Percentiles rank a stretch among this genome's conserved stretches.
Conservation (phyloP, 1,140 invertebrate genomes). For the Trichogramma pretiosum region DNA sequence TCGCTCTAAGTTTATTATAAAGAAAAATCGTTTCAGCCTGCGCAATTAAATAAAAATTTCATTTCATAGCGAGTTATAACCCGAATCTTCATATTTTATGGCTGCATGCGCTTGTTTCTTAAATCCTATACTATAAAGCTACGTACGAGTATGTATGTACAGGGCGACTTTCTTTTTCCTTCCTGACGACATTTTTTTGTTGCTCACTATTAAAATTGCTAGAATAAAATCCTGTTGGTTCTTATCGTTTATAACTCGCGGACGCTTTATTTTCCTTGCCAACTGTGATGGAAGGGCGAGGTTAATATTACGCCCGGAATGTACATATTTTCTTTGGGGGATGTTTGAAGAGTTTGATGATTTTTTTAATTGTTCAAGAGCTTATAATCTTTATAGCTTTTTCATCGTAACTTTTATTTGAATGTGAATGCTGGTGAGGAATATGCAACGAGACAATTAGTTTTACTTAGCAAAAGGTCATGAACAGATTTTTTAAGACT, state of each 20-base stretch:
- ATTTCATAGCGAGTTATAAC: conserved; percentile 45
- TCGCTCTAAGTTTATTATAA: background rate
- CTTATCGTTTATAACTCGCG: conserved; percentile 11
- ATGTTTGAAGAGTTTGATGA: too few relatives aligned
- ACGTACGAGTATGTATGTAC: background rate
- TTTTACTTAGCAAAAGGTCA: too few relatives aligned
- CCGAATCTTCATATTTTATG: conserved; percentile 46
- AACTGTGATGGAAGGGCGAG: too few relatives aligned
- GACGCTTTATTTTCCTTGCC: conserved; percentile 4
- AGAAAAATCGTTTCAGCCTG: conserved; percentile 21
- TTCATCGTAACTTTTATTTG: too few relatives aligned
- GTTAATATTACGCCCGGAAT: too few relatives aligned
- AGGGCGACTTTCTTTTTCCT: background rate
- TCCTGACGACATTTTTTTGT: conserved; percentile 4
- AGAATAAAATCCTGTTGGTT: conserved; percentile 14
- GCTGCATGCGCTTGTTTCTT: conserved; percentile 39
- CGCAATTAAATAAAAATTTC: conserved; percentile 49
- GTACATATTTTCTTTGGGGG: too few relatives aligned
- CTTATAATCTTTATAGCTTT: too few relatives aligned
- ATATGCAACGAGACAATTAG: too few relatives aligned
- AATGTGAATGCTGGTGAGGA: too few relatives aligned
- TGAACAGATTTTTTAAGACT: too few relatives aligned
- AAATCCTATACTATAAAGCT: conserved; percentile 39
- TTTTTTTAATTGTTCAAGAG: too few relatives aligned
- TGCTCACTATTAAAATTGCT: conserved; percentile 2